A percentile compares a stretch with the other conserved stretches of the same genome.
phyloP scores from a whole-genome alignment of 2,888 invertebrate species.

The Drosophila falleni region DNA sequence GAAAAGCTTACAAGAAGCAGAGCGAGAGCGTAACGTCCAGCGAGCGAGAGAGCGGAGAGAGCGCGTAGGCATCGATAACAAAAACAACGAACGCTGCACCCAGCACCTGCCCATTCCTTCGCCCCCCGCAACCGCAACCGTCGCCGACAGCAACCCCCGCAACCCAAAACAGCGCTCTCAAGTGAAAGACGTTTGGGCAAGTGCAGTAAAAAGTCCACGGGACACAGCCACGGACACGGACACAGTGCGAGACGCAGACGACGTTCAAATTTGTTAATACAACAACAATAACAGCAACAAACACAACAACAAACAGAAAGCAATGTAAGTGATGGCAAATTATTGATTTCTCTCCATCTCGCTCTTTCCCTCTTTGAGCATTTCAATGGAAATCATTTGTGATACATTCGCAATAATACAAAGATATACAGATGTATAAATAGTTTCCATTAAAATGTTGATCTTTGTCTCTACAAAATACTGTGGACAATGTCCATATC shows the following conservation, averaged over 20 bases:
- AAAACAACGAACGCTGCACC: conserved; percentile 79
- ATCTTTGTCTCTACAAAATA: not conserved
- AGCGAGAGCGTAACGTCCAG: conserved; percentile 9
- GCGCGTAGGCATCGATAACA: conserved; percentile 66
- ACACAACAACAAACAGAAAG: conserved; percentile 50
- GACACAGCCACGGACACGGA: conserved; percentile 47
- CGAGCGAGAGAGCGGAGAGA: conserved; percentile 23
- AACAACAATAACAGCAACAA: conserved; percentile 30
- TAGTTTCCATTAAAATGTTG: conserved; percentile 19
- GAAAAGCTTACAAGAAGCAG: conserved; percentile 46
- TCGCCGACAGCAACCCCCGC: conserved; percentile 29
- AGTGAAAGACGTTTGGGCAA: conserved; percentile 58
- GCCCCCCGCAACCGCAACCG: conserved; percentile 7
- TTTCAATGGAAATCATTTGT: conserved; percentile 27
- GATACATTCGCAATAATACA: conserved; percentile 22
- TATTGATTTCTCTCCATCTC: conserved; percentile 73
- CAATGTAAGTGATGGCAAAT: conserved; percentile 69
- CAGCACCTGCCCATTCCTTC: conserved; percentile 27
- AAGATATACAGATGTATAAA: conserved; percentile 9
- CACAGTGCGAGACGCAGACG: conserved; percentile 40
- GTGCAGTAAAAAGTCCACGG: conserved; percentile 62
- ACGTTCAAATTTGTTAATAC: conserved; percentile 53
- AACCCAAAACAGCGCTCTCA: conserved; percentile 36
- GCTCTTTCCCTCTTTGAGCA: conserved; percentile 46
- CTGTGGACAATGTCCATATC: conserved; percentile 1